Evolutionary conservation across 37 sponge, comb jelly and placozoan species (phyloP).

Genomic region (Mnemiopsis leidyi): DNA sequence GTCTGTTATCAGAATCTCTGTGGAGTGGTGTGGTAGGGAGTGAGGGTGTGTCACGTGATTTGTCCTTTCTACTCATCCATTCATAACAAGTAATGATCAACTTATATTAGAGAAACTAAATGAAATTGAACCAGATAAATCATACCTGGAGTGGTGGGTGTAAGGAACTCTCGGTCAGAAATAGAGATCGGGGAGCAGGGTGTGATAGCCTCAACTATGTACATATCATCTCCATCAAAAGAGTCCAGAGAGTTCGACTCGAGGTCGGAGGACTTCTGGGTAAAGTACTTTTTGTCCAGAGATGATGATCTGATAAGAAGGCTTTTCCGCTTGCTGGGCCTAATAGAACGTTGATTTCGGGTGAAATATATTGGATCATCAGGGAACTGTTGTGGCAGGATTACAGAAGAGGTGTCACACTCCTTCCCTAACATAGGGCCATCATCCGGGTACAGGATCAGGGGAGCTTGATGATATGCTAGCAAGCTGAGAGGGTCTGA

Average conservation of each 20-base stretch:
- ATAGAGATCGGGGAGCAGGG: neutral
- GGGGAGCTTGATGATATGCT: neutral
- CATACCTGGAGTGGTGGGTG: neutral
- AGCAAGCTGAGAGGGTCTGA: neutral
- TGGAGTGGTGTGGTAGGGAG: neutral
- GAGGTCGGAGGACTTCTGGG: neutral
- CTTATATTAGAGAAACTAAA: too few species aligned
- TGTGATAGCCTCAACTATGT: neutral
- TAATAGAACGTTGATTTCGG: constrained; percentile 20
- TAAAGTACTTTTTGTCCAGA: constrained; percentile 13
- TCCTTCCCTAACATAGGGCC: neutral
- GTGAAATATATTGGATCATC: constrained; percentile 4
- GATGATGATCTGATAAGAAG: constrained; percentile 24
- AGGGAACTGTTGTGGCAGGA: neutral
- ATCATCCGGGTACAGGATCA: neutral
- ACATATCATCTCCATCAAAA: neutral
- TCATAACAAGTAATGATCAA: too few species aligned
- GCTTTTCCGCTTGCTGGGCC: constrained; percentile 10
- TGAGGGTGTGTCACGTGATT: too few species aligned
- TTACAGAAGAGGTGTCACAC: neutral
- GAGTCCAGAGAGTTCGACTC: neutral
- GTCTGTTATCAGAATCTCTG: constrained; percentile 15
- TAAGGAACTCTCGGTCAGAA: neutral
- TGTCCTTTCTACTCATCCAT: too few species aligned
- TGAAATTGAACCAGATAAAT: too few species aligned